Evolutionary conservation across 92 coral and sea anemone genomes (phyloP), one percentile per base, ranked within the genome.

Genomic region (Actinernus sp.): DNA sequence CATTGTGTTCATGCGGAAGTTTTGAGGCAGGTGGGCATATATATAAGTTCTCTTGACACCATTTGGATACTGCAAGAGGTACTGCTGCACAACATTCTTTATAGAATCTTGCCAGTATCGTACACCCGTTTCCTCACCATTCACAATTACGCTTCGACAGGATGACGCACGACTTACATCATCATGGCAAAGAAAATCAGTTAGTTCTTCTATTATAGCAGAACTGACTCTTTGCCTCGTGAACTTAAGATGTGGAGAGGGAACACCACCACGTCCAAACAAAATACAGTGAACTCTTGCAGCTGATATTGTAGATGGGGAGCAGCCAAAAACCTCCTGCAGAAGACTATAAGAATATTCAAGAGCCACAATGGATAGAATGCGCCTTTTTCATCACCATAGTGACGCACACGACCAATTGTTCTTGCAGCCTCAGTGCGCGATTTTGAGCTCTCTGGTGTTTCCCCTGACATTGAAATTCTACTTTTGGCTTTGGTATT

Each of bases 1-100:
- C 75, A 76, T 65, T 23, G 83, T 55, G 38, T 18, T 56, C 55
- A 56, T 53, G 18, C 61, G 58, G 59, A 76, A 76, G 53, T 76
- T 76, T 50, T 51, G 37, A 29, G 83, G 75, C 23, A 76, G 52
- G 75, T 76, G 83, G 22, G 75, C 53, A 57, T 76, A 65, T 1
- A 76, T 61, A 37, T 65, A 76, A 31, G 74, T 65, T 33, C 83
- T 64, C 47, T 69, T 79, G 13, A 69, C 86, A 36, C 79, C 86
- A 79, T 79, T 62, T n/a, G 79, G 87, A 14, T 34, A 61, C 26
- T 76, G 66, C 31, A 76, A 68, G n/a, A 49, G 30, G 33, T 79
- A 69, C 79, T 79, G 66, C 28, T 79, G 45, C 1, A 69, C 65
- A 13, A 62, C 49, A 20, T 53, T 51, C 69, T 79, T 53, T 29